Percentiles rank a stretch among this genome's conserved stretches.
These are phyloP conservation scores for Gasterosteus aculeatus DNA, from an alignment of 2,113 vertebrate genomes.

Conservation along the genomic window DNA sequence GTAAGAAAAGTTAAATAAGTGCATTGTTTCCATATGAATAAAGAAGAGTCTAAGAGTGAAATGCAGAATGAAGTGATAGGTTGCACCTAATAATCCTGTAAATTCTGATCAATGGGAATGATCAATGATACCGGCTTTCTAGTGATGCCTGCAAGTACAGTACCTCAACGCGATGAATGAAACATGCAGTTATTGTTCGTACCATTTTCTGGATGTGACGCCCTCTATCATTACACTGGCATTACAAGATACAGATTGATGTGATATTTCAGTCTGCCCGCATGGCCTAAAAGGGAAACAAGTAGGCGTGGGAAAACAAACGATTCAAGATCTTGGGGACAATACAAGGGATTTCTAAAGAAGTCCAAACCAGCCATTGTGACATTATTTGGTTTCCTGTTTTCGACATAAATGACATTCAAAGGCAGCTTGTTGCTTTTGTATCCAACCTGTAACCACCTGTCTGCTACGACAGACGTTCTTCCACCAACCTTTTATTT, in stretches of 20 bases:
- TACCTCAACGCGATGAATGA: too few species aligned
- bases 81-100: not conserved
- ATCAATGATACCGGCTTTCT: not conserved
- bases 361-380: not conserved
- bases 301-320: not conserved
- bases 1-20: not conserved
- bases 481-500: slow-evolving; percentile 7
- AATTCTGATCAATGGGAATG: not conserved
- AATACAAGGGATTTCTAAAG: not conserved
- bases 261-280: not conserved
- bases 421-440: not conserved
- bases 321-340: not conserved
- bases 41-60: not conserved
- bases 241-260: not conserved
- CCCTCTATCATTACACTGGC: too few species aligned
- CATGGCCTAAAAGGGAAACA: not conserved
- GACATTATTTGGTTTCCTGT: not conserved
- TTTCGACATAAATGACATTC: not conserved
- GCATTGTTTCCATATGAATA: not conserved
- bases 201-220: too few species aligned
- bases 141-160: not conserved
- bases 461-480: slow-evolving; percentile 4
- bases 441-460: slow-evolving; percentile 3
- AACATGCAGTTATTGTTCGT: too few species aligned
- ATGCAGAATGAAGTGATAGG: not conserved